Percentiles rank a stretch among this genome's conserved stretches.
phyloP scores from a whole-genome alignment of 2,113 vertebrate species.

The Apistogramma diplotaenia region DNA sequence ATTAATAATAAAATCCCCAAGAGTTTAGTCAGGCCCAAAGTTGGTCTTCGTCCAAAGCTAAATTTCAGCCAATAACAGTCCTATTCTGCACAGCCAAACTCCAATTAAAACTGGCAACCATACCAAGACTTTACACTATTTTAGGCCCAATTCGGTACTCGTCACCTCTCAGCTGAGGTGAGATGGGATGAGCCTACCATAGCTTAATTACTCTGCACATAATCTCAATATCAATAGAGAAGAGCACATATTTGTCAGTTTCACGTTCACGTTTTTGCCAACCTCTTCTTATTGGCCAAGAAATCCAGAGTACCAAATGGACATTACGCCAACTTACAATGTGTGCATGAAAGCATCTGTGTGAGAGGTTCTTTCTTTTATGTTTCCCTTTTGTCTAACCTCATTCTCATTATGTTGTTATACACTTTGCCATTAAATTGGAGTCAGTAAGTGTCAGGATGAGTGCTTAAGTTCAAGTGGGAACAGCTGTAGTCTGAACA shows the following conservation, averaged over 20 bases:
- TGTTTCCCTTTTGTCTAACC: not conserved
- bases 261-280: not conserved
- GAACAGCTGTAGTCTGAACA: constrained; percentile 1
- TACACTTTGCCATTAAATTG: not conserved
- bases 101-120: not conserved
- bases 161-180: not conserved
- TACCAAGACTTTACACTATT: not conserved
- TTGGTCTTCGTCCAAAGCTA: not conserved
- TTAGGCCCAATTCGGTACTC: not conserved
- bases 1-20: not conserved
- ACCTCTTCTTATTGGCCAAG: not conserved
- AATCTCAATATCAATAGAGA: not conserved
- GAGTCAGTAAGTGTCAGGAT: not conserved
- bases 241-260: not conserved
- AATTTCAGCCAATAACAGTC: not conserved
- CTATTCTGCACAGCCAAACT: not conserved
- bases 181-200: not conserved
- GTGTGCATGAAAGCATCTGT: not conserved
- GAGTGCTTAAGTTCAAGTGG: not conserved
- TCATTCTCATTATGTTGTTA: not conserved
- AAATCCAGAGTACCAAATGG: not conserved
- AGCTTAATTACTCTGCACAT: not conserved
- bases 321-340: not conserved
- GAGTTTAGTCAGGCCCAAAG: not conserved
- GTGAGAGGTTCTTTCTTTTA: not conserved